These are phyloP conservation scores for Diarsia brunnea DNA, from an alignment of 2,888 invertebrate species.

Conservation along the genomic window DNA sequence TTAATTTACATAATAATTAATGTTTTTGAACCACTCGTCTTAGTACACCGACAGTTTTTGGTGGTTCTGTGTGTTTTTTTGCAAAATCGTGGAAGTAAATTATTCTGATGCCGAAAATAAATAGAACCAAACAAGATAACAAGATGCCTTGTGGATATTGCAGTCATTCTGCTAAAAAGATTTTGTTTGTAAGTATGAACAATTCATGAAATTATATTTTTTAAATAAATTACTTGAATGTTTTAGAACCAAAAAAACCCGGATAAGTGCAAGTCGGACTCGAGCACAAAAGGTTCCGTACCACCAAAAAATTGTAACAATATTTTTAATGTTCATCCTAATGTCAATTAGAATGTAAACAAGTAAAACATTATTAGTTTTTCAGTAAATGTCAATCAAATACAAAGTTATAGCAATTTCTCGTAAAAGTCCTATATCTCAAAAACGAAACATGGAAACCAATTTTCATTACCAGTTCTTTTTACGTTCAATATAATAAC, in stretches of 20 bases:
- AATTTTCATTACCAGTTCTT: no score
- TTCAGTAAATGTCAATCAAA: no score
- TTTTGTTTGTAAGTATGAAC: constrained; percentile 81
- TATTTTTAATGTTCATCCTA: no score
- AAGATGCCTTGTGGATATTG: constrained; percentile 88
- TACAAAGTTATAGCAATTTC: no score
- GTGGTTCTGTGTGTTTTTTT: constrained; percentile 35
- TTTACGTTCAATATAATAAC: no score
- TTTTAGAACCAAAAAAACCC: not conserved
- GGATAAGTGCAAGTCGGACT: not conserved
- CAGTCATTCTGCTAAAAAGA: constrained; percentile 80
- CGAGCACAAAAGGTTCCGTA: no score
- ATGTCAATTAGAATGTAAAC: no score
- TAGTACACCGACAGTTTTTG: constrained; percentile 64
- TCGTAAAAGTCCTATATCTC: no score
- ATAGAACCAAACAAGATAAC: constrained; percentile 39
- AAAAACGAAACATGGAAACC: no score
- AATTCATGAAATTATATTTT: not conserved
- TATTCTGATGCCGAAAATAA: constrained; percentile 42
- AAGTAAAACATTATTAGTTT: no score
- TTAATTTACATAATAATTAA: constrained; percentile 87
- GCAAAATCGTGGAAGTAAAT: constrained; percentile 2
- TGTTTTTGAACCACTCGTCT: constrained; percentile 65
- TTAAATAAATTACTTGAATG: not conserved
- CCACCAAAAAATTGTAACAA: no score